Conservation (phyloP, 2,113 vertebrate genomes). For the Heptranchias perlo region DNA sequence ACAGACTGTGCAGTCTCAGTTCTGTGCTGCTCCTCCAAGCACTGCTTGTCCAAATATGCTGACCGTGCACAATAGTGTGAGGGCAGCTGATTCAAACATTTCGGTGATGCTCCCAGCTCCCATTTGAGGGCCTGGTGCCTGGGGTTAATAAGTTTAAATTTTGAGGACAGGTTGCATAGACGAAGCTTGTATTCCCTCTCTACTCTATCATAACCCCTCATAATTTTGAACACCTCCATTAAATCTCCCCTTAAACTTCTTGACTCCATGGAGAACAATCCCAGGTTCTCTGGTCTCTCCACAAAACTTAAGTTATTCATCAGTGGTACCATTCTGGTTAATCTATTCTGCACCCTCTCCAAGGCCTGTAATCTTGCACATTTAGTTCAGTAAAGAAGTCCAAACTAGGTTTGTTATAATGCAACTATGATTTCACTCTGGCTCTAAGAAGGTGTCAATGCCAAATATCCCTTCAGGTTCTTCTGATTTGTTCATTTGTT, state of each 20-base stretch:
- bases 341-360: neutral
- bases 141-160: too few relatives aligned
- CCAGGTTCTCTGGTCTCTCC: neutral
- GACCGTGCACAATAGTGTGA: too few relatives aligned
- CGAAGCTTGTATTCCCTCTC: too few relatives aligned
- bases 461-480: neutral
- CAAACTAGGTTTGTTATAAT: neutral
- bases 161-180: too few relatives aligned
- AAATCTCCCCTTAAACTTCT: neutral
- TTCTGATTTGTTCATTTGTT: neutral
- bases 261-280: neutral
- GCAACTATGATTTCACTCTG: neutral
- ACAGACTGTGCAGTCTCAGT: too few relatives aligned
- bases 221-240: neutral
- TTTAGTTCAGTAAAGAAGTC: neutral
- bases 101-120: too few relatives aligned
- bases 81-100: too few relatives aligned
- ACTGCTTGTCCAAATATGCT: too few relatives aligned
- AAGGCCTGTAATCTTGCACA: neutral
- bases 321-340: neutral
- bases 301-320: neutral
- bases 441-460: neutral
- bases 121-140: too few relatives aligned
- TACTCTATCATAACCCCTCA: neutral
- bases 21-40: too few relatives aligned